Conservation (phyloP, 2,888 invertebrate species). For the Drosophila bunnanda region DNA sequence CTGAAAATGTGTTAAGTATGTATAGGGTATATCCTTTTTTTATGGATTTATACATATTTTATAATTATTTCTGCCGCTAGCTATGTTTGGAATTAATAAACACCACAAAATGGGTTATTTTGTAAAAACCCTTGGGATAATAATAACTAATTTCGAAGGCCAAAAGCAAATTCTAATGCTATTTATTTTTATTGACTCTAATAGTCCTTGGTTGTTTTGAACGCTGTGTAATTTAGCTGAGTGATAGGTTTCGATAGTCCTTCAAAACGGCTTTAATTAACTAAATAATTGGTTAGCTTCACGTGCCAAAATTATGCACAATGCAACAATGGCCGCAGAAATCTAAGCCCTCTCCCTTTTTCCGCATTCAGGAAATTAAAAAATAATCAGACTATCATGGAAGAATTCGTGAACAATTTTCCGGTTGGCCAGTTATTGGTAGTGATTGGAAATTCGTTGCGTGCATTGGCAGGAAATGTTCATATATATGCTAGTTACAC, state of each 20-base stretch:
- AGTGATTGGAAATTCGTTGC: constrained; percentile 48
- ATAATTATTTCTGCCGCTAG: not conserved
- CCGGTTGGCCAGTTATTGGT: constrained; percentile 49
- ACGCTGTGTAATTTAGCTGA: not conserved
- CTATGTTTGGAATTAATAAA: not conserved
- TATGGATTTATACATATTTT: not conserved
- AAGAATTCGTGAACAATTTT: constrained; percentile 42
- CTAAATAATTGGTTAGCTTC: not conserved
- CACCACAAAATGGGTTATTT: not conserved
- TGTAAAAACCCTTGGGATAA: not conserved
- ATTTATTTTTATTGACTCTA: not conserved
- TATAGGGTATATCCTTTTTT: not conserved
- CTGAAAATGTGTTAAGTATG: constrained; percentile 1
- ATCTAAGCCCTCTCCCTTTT: not conserved
- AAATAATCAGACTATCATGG: constrained; percentile 18
- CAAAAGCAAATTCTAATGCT: not conserved
- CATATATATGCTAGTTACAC: constrained; percentile 11
- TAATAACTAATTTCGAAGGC: not conserved
- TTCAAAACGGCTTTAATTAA: not conserved
- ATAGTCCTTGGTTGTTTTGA: accelerated
- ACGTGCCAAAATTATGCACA: not conserved
- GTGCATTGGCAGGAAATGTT: constrained; percentile 20
- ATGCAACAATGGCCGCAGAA: not conserved
- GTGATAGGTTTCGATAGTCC: not conserved
- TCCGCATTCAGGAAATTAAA: constrained; percentile 7